These are phyloP conservation scores for Chloebia gouldiae DNA, from an alignment of 2,113 vertebrate genomes.

Conservation along the genomic window DNA sequence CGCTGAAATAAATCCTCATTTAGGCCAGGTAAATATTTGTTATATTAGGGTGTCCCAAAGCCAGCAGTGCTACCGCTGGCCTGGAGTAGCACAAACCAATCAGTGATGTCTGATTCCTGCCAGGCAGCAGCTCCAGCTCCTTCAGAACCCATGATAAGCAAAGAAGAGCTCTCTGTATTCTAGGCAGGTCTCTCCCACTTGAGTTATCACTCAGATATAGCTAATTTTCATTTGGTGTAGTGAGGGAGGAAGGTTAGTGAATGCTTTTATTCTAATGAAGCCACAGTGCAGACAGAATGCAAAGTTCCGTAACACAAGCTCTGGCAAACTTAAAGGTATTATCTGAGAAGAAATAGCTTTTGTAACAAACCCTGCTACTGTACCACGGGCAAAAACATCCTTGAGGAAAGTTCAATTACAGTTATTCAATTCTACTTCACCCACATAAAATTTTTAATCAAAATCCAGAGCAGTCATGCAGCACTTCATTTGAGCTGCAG, in stretches of 20 bases:
- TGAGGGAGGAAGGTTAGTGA: background rate
- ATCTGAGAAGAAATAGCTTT: background rate
- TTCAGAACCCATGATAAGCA: background rate
- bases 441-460: constrained; percentile 44
- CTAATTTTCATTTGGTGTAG: background rate
- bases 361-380: background rate
- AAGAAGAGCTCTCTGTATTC: background rate
- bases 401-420: constrained; percentile 20
- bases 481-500: constrained; percentile 30
- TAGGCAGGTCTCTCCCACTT: background rate
- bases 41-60: background rate
- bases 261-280: background rate
- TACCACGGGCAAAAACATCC: background rate
- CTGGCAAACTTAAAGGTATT: background rate
- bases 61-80: background rate
- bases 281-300: background rate
- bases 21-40: background rate
- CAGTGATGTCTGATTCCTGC: background rate
- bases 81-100: background rate
- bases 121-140: background rate
- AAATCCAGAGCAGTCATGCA: constrained; percentile 39
- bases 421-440: constrained; percentile 17
- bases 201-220: background rate
- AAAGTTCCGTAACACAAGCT: background rate
- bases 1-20: background rate